Evolutionary conservation across 2,888 invertebrate species (phyloP), one percentile per base, ranked within the genome.

Genomic region (Drosophila ustulata): DNA sequence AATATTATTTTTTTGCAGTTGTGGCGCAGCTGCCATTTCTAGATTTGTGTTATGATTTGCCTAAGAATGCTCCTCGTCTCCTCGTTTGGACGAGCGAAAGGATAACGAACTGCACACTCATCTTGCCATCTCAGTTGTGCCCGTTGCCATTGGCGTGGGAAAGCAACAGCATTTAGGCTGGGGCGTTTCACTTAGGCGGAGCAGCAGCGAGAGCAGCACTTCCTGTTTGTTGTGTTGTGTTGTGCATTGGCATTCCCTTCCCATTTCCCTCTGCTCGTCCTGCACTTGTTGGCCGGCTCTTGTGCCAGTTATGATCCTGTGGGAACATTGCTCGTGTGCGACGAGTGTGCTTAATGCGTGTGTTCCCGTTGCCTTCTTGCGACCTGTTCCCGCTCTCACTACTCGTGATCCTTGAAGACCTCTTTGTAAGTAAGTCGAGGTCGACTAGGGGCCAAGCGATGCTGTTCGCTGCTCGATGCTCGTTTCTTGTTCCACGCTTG

Each of bases 1-100:
- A 88, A 90, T 88, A 89, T 63, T 23, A 43, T 58, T 58, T 58
- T 53, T 82, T 85, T 78, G 82, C 80, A 80, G 75, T 78, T 79
- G 77, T 67, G 71, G 77, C 79, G 70, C 85, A 87, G 85, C 89
- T 89, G 85, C 66, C 78, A 76, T 73, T 88, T 89, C 68, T 83
- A 88, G 83, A 88, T 88, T 84, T 84, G 77, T 85, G 88, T 89
- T 86, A 87, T 89, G 88, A 86, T 86, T 86, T 86, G 85, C 77
- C 75, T 83, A 72, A 67, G 67, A 59, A 71, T 47, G 46, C 13
- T 53, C 30, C 13, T 46, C 18, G 18, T 18, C 18, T 18, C 23
- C 2, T 45, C 32, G 37, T 52, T 69, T 61, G 63, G 69, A 53
- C 63, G 56, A 64, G 47, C 43, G 59, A 79, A 80, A 86, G 86